These are phyloP conservation scores for Yponomeuta cagnagella DNA, from an alignment of 2,888 invertebrate genomes.

Conservation along the genomic window DNA sequence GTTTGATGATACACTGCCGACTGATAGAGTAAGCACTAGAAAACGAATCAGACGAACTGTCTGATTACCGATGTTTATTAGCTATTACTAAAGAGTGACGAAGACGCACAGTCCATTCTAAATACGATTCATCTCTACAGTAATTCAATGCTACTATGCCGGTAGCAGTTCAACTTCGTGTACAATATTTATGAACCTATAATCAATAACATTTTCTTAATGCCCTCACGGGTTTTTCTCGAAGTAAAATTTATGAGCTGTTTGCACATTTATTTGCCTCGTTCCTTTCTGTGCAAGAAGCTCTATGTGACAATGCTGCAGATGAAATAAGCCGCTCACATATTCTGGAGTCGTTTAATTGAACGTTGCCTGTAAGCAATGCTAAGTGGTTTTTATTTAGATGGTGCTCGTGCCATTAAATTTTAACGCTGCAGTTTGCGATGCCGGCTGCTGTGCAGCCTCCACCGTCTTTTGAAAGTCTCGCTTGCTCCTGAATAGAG, in stretches of 20 bases:
- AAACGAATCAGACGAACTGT: too few species aligned
- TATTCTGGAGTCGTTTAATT: background rate
- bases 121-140: conserved; percentile 13
- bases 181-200: conserved; percentile 35
- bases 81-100: background rate
- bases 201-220: conserved; percentile 46
- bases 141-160: conserved; percentile 23
- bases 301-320: background rate
- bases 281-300: background rate
- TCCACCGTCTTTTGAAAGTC: background rate
- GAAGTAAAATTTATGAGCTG: conserved; percentile 63
- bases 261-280: conserved; percentile 50
- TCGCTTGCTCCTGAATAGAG: conserved; percentile 26
- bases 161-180: conserved; percentile 41
- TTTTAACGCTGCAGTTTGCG: conserved; percentile 9
- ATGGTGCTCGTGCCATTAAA: conserved; percentile 8
- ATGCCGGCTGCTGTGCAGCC: conserved; percentile 4
- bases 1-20: conserved; percentile 35
- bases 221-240: conserved; percentile 48
- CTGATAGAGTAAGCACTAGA: background rate
- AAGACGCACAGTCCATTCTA: background rate
- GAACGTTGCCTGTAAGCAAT: background rate
- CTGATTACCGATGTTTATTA: too few species aligned
- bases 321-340: conserved; percentile 14
- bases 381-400: background rate